Evolutionary conservation across 2,888 invertebrate species (phyloP), one percentile per base, ranked within the genome.

Genomic region (Amblyjoppa proteus): DNA sequence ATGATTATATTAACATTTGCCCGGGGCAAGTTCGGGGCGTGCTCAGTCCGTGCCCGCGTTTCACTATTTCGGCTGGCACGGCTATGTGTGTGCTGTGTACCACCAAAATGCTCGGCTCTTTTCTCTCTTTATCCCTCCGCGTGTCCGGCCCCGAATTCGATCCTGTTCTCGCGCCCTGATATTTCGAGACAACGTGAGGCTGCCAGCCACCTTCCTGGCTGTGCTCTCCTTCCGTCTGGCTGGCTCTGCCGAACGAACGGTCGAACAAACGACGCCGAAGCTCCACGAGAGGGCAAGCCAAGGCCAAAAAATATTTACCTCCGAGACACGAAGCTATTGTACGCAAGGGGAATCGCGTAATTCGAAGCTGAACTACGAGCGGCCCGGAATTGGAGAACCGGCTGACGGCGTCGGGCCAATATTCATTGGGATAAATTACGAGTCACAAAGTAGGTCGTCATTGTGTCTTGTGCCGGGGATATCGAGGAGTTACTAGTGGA

Each of bases 311-410:
- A 90, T 91, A 91, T 89, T 89, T 89, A 90, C 88, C 89, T 88
- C 84, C 38, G 38, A 80, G 84, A 79, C 71, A 76, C 83, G 89
- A 87, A 90, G 88, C 87, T 85, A 88, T 88, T 86, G 87, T 87
- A 80, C 88, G 88, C 70, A 75, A 75, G 70, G 78, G 53, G 61
- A 81, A 89, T 90, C 91, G 90, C 90, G 85, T 89, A 91, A 89
- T 92, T 90, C 88, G 89, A 89, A 89, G 90, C 90, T 90, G 86
- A 91, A 91, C 89, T 89, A 90, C 87, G 85, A 71, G 45, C 81
- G 81, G 25, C 53, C 70, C 64, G 38, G 71, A 83, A 81, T 53
- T 25, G 75, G 25, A 58, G 73, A 45, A 77, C n/a, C 25, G 20
- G 13, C 45, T n/a, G 7, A 53, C 70, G 49, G 49, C 41, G 53